Base-by-base conservation (phyloP, 2,797 vertebrate genomes). In the Artibeus lituratus region DNA sequence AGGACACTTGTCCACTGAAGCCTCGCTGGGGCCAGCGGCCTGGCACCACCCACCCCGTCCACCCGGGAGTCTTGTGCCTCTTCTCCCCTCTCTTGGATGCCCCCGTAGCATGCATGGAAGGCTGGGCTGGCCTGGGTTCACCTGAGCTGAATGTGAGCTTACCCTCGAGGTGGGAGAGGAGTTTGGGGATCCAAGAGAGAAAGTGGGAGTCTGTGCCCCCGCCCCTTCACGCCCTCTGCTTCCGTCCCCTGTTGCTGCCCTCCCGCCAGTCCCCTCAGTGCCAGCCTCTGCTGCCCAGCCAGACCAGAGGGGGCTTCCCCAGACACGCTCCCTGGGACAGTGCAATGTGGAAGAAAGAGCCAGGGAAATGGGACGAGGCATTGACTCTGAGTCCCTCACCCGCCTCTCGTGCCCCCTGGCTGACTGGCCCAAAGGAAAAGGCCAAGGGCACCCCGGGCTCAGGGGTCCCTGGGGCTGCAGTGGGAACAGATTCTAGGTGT, bases 261-360 rank as follows among this genome's bases (percentile, higher is more conserved):
- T 92, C 47, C 21, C 32, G 7, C 37, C 47, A 18, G 22, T 32
- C 14, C n/a, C 70, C 78, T 70, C 5, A 0, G 35, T 1, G 59
- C 78, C 69, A 21, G 39, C 76, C 90, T 84, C 90, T 77, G 47
- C 82, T n/a, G 22, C 59, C 42, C 62, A 51, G 80, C 7, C 21
- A 19, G 51, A 11, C 55, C 49, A 59, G 11, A 44, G 35, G 82
- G 22, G 8, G 57, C 42, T 49, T 19, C 4, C 65, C 29, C 0
- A 9, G 57, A 70, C 39, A 72, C 10, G 8, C 47, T 42, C 39
- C 44, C 44, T 26, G 26, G 67, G 16, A 29, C 65, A 83, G 73
- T 2, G 0, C 29, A 0, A 21, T 1, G 4, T 2, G 1, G 3
- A 22, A 15, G 37, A 55, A 73, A 39, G 74, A 69, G 3, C 24